Percentiles rank a stretch among this genome's conserved stretches.
These are phyloP conservation scores for Parnassius smintheus DNA, from an alignment of 2,888 invertebrate species.

Conservation along the genomic window DNA sequence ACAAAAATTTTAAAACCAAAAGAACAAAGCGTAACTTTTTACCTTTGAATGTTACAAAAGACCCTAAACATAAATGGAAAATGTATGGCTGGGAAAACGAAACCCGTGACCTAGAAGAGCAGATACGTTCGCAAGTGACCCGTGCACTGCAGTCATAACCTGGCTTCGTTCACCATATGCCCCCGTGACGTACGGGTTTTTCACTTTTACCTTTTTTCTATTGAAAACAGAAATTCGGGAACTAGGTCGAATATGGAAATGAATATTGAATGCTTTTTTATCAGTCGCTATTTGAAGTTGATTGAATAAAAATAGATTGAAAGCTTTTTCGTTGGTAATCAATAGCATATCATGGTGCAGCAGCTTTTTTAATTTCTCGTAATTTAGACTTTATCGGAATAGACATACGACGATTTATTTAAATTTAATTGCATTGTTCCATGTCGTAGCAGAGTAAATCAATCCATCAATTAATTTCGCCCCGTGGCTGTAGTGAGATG, in stretches of 20 bases:
- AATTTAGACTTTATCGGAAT: not conserved
- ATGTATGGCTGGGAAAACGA: conserved; percentile 2
- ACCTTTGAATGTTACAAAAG: too few species aligned
- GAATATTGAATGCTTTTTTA: conserved; percentile 28
- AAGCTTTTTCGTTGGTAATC: conserved; percentile 26
- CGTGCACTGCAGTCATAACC: conserved; percentile 2
- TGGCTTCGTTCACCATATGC: conserved; percentile 7
- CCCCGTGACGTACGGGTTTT: conserved; percentile 1
- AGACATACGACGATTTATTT: not conserved
- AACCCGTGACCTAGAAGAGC: conserved; percentile 4
- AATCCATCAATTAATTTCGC: too few species aligned
- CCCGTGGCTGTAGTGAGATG: too few species aligned
- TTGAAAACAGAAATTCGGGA: conserved; percentile 10
- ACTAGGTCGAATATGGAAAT: conserved; percentile 27
- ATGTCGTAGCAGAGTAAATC: too few species aligned
- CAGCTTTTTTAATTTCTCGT: conserved; percentile 6
- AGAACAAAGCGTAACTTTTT: too few species aligned
- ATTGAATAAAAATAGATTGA: conserved; percentile 26
- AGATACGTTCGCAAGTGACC: not conserved
- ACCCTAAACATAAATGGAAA: not conserved
- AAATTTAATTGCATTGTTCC: not conserved
- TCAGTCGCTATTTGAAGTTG: conserved; percentile 18
- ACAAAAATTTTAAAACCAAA: too few species aligned
- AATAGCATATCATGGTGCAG: conserved; percentile 18
- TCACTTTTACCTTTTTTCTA: conserved; percentile 9